These are phyloP conservation scores for Eustalomyia histrio DNA, from an alignment of 2,888 invertebrate genomes.

Conservation along the genomic window DNA sequence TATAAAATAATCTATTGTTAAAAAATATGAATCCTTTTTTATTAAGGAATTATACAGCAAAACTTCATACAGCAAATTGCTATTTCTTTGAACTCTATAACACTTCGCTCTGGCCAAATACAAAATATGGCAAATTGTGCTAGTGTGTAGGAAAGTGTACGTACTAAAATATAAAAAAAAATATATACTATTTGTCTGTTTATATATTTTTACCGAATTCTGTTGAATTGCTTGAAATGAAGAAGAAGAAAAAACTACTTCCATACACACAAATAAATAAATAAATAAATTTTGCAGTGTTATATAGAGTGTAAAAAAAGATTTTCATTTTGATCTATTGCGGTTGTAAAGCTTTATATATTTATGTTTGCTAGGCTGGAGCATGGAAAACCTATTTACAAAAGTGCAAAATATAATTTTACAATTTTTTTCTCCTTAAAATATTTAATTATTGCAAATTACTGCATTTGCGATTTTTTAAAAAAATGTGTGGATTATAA, in stretches of 20 bases:
- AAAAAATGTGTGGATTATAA: no score
- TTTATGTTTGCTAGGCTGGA: background rate
- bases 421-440: no score
- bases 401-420: no score
- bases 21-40: no score
- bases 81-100: background rate
- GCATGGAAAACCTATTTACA: no score
- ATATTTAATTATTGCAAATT: no score
- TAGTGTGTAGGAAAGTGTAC: slow-evolving; percentile 13
- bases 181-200: background rate
- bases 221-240: slow-evolving; percentile 14
- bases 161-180: background rate
- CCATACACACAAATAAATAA: slow-evolving; percentile 3
- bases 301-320: slow-evolving; percentile 26
- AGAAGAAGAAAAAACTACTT: slow-evolving; percentile 1
- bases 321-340: slow-evolving; percentile 51
- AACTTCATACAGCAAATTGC: no score
- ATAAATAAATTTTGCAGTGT: slow-evolving; percentile 22
- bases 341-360: slow-evolving; percentile 27
- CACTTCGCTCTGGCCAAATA: background rate
- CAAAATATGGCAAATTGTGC: background rate
- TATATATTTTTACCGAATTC: slow-evolving; percentile 6
- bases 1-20: no score
- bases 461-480: no score
- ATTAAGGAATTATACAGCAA: no score